Conservation (phyloP, 2,113 vertebrate genomes). For the Cyanoramphus novaezelandiae region DNA sequence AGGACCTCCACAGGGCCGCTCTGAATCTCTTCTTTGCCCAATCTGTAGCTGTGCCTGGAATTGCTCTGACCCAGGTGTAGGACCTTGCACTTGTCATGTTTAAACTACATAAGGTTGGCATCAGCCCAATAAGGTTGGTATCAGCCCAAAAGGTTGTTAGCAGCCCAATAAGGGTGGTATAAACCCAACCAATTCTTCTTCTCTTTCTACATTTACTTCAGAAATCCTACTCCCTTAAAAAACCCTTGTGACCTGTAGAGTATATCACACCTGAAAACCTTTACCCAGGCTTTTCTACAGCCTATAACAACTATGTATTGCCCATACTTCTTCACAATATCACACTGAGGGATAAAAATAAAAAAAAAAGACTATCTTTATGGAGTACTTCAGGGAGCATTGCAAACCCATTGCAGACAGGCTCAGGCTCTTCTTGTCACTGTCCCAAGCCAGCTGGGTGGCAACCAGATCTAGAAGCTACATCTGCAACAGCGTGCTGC, state of each 20-base stretch:
- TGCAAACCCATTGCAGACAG: neutral
- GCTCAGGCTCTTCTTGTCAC: neutral
- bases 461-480: neutral
- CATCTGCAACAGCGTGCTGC: neutral
- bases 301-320: fast-evolving
- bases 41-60: too few relatives aligned
- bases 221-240: neutral
- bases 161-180: too few relatives aligned
- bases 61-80: too few relatives aligned
- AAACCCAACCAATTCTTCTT: neutral
- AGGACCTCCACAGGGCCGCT: too few relatives aligned
- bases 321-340: neutral
- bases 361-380: neutral
- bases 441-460: neutral
- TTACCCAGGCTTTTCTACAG: neutral
- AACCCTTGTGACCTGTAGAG: neutral
- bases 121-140: too few relatives aligned
- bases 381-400: neutral
- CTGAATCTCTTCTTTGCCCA: too few relatives aligned
- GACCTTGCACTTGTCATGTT: too few relatives aligned
- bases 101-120: too few relatives aligned
- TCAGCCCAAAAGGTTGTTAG: too few relatives aligned
- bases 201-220: neutral
- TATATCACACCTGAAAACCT: neutral
- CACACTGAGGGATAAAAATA: neutral